Conservation (phyloP, 2,888 invertebrate genomes). For the Gastracanthus pulcherrimus region DNA sequence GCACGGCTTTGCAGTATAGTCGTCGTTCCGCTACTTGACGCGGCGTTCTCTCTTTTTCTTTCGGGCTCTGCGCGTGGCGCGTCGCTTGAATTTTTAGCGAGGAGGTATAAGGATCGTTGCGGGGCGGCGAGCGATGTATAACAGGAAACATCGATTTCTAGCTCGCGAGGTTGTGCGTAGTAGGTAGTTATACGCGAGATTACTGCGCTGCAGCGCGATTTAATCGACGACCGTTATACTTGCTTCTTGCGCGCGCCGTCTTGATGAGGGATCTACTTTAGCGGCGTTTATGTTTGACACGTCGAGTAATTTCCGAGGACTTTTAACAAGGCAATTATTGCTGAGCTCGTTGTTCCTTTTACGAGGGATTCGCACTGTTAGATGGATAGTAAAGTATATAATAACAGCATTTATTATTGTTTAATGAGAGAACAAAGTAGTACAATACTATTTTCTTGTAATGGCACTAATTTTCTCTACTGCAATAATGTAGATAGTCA, state of each 20-base stretch:
- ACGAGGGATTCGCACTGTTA: not conserved
- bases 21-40: not conserved
- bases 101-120: not conserved
- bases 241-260: not conserved
- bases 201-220: too few relatives aligned
- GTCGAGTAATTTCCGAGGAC: not conserved
- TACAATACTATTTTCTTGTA: too few relatives aligned
- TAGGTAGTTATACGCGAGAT: too few relatives aligned
- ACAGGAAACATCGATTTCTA: conserved; percentile 19
- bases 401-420: too few relatives aligned
- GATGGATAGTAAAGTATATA: not conserved
- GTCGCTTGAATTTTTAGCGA: not conserved
- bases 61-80: not conserved
- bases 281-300: not conserved
- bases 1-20: not conserved
- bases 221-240: not conserved
- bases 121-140: not conserved
- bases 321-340: not conserved
- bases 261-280: not conserved
- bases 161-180: too few relatives aligned
- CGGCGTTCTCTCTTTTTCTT: not conserved
- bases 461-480: too few relatives aligned
- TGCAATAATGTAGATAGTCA: too few relatives aligned
- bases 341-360: not conserved
- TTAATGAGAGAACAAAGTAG: too few relatives aligned